phyloP scores from a whole-genome alignment of 2,888 invertebrate genomes.

The Drosophila prostipennis region DNA sequence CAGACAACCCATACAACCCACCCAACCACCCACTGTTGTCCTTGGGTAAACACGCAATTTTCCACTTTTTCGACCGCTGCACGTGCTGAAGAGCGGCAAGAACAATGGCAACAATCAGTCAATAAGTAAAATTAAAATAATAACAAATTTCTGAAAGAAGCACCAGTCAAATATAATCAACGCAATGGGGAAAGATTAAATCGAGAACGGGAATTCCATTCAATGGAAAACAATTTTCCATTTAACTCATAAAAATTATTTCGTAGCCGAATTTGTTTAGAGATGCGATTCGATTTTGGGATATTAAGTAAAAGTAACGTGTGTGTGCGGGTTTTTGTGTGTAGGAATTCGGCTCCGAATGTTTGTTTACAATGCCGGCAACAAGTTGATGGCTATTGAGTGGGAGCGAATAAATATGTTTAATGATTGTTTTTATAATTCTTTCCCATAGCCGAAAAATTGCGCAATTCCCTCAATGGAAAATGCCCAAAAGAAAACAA shows the following conservation, averaged over 20 bases:
- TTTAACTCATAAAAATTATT: constrained; percentile 67
- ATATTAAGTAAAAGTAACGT: constrained; percentile 63
- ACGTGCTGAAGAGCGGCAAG: constrained; percentile 57
- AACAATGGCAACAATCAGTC: constrained; percentile 55
- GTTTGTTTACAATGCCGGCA: constrained; percentile 69
- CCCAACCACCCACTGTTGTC: constrained; percentile 44
- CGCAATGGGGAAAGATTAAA: constrained; percentile 7
- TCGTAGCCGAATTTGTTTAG: constrained; percentile 37
- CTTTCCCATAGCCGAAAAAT: constrained; percentile 44
- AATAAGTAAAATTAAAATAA: constrained; percentile 75
- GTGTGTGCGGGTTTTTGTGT: constrained; percentile 21
- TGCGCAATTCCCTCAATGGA: constrained; percentile 59
- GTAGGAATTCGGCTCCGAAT: constrained; percentile 41
- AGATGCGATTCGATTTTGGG: constrained; percentile 25
- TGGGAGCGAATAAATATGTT: constrained; percentile 42
- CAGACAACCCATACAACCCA: too few relatives aligned
- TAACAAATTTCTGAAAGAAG: constrained; percentile 61
- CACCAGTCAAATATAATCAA: constrained; percentile 43
- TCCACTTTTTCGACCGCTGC: constrained; percentile 59
- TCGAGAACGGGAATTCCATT: constrained; percentile 23
- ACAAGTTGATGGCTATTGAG: constrained; percentile 63
- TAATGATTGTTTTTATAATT: constrained; percentile 62
- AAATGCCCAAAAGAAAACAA: constrained; percentile 27
- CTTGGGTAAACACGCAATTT: constrained; percentile 72
- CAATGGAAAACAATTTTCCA: constrained; percentile 68